Evolutionary conservation across 2,888 invertebrate genomes (phyloP), one percentile per base, ranked within the genome.

Genomic region (Hipparchia sbordonii): DNA sequence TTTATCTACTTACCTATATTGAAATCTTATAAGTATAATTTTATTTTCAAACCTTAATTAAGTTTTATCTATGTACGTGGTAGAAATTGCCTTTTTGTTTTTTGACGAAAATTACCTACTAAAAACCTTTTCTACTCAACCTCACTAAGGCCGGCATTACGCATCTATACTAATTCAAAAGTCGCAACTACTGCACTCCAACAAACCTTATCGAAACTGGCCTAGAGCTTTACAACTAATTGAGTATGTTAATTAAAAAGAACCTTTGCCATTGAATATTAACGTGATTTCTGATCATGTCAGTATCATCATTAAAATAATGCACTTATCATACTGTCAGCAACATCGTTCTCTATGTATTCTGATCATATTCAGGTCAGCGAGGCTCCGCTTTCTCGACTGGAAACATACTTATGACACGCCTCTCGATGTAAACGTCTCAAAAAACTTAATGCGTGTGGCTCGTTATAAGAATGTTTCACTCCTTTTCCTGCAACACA

Each of bases 211-310:
- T 13, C 48, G 10, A 63, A 48, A 63, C 63, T 51, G 1, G 48
- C 23, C 51, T 52, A 65, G 65, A 6, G 7, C 6, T 61, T n/a
- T 61, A 59, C 12, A 59, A 57, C 13, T 56, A 67, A 33, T 52
- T 54, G 8, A 9, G 2, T 62, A 62, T 56, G 39, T 61, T 66
- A 59, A 33, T 48, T 8, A 33, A 39, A 39, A 7, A 48, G 1
- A 6, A 48, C 48, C 48, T 48, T 48, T 48, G 48, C 48, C 48
- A 48, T 48, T 48, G 48, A 48, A 2, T 6, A 39, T 3, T 6
- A 48, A 48, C 6, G 8, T 48, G 48, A 48, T 48, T 48, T 48
- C 48, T 48, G 8, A 48, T 48, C 7, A 48, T 48, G 48, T 48
- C 48, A 48, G 48, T 6, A 48, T 48, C 48, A 48, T 48, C 48